Percentiles rank a stretch among this genome's conserved stretches.
Conservation (phyloP, 2,888 invertebrate species). For the Conus canariensis region DNA sequence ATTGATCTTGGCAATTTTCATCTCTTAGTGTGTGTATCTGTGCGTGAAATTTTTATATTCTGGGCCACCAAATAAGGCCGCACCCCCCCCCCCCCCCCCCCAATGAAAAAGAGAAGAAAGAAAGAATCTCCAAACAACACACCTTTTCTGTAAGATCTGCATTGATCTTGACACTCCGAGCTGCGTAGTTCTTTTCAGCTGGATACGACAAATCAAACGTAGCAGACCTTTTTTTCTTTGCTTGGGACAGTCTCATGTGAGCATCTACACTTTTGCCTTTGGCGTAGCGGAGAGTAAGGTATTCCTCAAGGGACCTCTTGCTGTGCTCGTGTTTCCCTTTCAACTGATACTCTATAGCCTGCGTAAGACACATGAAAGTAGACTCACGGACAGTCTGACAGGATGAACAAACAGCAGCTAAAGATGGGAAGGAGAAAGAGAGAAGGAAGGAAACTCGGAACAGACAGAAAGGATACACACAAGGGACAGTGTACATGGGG, state of each 20-base stretch:
- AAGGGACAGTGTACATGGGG: too few species aligned
- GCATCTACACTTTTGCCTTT: slow-evolving; percentile 48
- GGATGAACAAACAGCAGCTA: too few species aligned
- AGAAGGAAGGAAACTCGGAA: too few species aligned
- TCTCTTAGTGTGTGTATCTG: too few species aligned
- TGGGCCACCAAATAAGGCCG: too few species aligned
- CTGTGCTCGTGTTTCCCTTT: slow-evolving; percentile 52
- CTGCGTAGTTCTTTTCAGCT: slow-evolving; percentile 26
- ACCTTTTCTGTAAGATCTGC: slow-evolving; percentile 23
- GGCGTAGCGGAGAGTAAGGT: slow-evolving; percentile 43
- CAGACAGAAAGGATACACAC: too few species aligned
- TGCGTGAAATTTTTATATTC: too few species aligned
- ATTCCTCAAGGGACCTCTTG: slow-evolving; percentile 42
- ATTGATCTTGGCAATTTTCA: too few species aligned
- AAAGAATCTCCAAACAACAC: not conserved
- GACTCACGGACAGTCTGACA: not conserved
- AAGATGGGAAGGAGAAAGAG: too few species aligned
- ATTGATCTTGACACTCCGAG: slow-evolving; percentile 29
- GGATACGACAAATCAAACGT: slow-evolving; percentile 39
- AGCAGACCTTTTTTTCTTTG: slow-evolving; percentile 16
- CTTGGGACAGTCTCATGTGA: slow-evolving; percentile 20
- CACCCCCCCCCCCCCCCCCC: not conserved
- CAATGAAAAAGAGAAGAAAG: not conserved
- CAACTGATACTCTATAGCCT: slow-evolving; percentile 47
- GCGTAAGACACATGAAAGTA: slow-evolving; percentile 22